Evolutionary conservation across 1,140 invertebrate species (phyloP).

Genomic region (Drosophila prosaltans): DNA sequence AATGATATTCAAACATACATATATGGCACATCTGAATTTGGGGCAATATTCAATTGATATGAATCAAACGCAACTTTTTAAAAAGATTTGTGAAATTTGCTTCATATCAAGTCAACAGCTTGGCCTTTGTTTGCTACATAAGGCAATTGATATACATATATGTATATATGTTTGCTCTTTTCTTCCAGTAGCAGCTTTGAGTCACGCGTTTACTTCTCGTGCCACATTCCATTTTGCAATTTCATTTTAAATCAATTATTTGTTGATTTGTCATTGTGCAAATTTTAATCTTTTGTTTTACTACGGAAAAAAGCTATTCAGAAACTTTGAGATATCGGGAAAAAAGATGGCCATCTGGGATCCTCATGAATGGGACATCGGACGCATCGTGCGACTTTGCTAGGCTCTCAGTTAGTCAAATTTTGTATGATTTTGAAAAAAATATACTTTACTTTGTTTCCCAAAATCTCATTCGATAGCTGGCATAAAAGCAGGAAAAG

Average conservation of each 20-base stretch:
- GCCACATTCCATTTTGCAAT: not conserved
- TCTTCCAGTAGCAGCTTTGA: not conserved
- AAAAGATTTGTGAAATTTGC: not conserved
- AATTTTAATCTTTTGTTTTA: not conserved
- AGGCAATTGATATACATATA: not conserved
- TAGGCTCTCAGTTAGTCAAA: no score
- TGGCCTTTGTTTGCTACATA: not conserved
- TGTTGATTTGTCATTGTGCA: slow-evolving; percentile 1
- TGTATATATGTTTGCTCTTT: not conserved
- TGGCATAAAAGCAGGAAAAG: no score
- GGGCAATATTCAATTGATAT: slow-evolving; percentile 16
- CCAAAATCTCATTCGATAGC: no score
- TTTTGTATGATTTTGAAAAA: no score
- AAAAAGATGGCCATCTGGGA: no score
- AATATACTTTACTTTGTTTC: no score
- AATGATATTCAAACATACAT: not conserved
- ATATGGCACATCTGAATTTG: not conserved
- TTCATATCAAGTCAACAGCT: slow-evolving; percentile 6
- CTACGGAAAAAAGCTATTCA: no score
- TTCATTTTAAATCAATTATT: not conserved
- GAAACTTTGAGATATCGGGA: no score
- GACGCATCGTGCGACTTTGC: no score
- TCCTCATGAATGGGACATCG: no score
- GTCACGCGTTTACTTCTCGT: not conserved
- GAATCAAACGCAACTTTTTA: not conserved